Evolutionary conservation across 2,113 vertebrate species (phyloP).

Genomic region (Ochotona curzoniae): DNA sequence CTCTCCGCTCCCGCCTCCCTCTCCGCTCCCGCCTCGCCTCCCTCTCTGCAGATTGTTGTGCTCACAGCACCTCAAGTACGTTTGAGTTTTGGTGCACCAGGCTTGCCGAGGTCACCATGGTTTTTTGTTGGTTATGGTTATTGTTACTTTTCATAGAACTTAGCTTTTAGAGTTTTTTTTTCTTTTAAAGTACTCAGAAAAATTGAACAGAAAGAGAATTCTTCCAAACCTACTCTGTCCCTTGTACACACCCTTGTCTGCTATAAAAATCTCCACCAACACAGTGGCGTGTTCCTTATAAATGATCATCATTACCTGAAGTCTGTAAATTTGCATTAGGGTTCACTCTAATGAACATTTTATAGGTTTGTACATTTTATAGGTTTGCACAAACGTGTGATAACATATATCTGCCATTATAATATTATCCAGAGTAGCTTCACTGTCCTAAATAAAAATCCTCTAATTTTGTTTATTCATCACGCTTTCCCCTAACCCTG

Average conservation of each 20-base stretch:
- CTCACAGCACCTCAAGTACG: neutral
- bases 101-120: neutral
- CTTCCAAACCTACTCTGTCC: too few species aligned
- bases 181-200: neutral
- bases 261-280: neutral
- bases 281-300: too few species aligned
- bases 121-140: neutral
- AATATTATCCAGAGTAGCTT: neutral
- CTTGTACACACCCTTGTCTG: neutral
- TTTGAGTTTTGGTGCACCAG: neutral
- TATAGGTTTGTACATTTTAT: neutral
- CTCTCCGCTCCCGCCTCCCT: neutral
- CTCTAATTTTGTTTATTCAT: neutral
- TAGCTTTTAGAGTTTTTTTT: neutral
- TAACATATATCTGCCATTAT: neutral
- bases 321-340: too few species aligned
- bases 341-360: neutral
- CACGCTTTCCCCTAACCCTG: neutral
- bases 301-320: too few species aligned
- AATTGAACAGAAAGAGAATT: neutral
- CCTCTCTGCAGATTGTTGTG: neutral
- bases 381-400: neutral
- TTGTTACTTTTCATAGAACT: neutral
- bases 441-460: conserved; percentile 11
- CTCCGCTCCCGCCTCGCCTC: too few species aligned